Evolutionary conservation across 2,888 invertebrate species (phyloP).

Genomic region (Parapristionchus giblindavisi): DNA sequence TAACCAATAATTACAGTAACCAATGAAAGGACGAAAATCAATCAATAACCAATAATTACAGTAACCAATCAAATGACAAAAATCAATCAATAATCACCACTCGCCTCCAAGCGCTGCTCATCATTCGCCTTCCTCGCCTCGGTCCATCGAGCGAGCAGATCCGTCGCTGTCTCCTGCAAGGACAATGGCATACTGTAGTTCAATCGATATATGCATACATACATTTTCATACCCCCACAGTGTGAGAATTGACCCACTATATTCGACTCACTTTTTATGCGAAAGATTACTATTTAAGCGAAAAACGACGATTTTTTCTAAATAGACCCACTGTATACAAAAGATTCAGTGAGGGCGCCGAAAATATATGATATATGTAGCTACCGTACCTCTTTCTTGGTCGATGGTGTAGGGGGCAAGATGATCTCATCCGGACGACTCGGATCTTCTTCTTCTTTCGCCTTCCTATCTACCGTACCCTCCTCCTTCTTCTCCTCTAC

Average conservation of each 20-base stretch:
- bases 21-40: background rate
- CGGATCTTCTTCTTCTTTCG: background rate
- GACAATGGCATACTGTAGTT: background rate
- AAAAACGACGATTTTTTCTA: too few species aligned
- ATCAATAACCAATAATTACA: background rate
- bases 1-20: too few species aligned
- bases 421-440: background rate
- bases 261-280: too few species aligned
- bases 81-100: background rate
- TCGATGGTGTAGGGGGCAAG: background rate
- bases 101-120: background rate
- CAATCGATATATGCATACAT: too few species aligned
- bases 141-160: background rate
- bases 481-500: background rate
- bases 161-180: background rate
- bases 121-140: conserved; percentile 5
- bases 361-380: too few species aligned
- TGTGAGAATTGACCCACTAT: too few species aligned
- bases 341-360: too few species aligned
- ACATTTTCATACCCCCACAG: too few species aligned
- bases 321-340: too few species aligned
- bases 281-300: too few species aligned
- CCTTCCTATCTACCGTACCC: background rate
- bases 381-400: background rate
- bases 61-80: background rate